Conservation (phyloP, 1,140 invertebrate species). For the Macrobrachium nipponense region DNA sequence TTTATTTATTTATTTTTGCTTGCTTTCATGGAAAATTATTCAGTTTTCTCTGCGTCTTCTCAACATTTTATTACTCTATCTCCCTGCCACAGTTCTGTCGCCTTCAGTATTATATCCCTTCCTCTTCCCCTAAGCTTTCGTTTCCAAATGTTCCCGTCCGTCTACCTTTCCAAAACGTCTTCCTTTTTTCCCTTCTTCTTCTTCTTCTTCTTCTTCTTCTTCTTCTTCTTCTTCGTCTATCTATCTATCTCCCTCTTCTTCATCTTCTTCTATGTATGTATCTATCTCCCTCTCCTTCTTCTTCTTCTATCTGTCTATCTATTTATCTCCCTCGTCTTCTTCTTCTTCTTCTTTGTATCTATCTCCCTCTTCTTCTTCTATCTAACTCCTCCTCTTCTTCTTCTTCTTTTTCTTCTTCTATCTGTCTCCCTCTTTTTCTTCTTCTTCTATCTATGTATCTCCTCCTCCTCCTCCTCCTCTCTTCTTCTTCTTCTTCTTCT, state of each 20-base stretch:
- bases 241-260: background rate
- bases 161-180: background rate
- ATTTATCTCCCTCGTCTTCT: background rate
- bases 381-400: background rate
- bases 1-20: too few relatives aligned
- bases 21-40: too few relatives aligned
- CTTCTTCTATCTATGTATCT: background rate
- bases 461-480: background rate
- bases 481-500: background rate
- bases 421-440: background rate
- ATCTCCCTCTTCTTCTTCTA: background rate
- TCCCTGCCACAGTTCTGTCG: background rate
- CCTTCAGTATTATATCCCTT: background rate
- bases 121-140: background rate
- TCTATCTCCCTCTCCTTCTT: background rate
- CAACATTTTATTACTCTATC: background rate
- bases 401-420: background rate
- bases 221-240: background rate
- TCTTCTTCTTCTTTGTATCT: background rate
- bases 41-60: too few relatives aligned
- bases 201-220: background rate
- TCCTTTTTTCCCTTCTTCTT: background rate
- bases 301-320: background rate
- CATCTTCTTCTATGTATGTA: background rate
- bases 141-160: background rate